Percentiles rank a stretch among this genome's conserved stretches.
Evolutionary conservation across 2,113 vertebrate genomes (phyloP).

Genomic region (Ctenomys sociabilis): DNA sequence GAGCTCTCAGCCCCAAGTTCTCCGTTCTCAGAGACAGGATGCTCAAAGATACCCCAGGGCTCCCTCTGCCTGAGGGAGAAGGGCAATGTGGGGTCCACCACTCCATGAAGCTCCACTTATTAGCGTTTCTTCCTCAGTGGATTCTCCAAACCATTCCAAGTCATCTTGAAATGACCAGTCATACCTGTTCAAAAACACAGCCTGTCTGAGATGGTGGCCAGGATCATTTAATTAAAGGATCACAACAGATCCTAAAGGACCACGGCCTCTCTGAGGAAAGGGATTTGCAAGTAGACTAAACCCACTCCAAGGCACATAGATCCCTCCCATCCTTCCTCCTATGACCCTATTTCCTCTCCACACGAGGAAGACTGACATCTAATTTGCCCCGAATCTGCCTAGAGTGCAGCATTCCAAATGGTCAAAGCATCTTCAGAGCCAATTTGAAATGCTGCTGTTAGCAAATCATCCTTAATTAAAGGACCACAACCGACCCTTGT

Average conservation of each 20-base stretch:
- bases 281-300: not conserved
- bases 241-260: no score
- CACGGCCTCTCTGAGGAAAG: not conserved
- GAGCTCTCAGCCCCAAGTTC: no score
- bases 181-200: not conserved
- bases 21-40: not conserved
- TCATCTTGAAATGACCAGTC: not conserved
- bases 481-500: not conserved
- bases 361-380: not conserved
- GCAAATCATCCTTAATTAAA: slow-evolving; percentile 13
- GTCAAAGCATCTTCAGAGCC: not conserved
- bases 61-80: not conserved
- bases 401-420: not conserved
- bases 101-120: not conserved
- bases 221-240: not conserved
- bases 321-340: not conserved
- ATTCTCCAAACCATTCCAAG: not conserved
- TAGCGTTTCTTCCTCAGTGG: not conserved
- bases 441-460: not conserved
- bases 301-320: not conserved
- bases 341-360: not conserved
- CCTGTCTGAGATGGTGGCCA: not conserved
- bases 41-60: not conserved
- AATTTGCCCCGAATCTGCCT: not conserved
- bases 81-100: not conserved